Evolutionary conservation across 2,113 vertebrate species (phyloP).

Genomic region (Pristiophorus japonicus): DNA sequence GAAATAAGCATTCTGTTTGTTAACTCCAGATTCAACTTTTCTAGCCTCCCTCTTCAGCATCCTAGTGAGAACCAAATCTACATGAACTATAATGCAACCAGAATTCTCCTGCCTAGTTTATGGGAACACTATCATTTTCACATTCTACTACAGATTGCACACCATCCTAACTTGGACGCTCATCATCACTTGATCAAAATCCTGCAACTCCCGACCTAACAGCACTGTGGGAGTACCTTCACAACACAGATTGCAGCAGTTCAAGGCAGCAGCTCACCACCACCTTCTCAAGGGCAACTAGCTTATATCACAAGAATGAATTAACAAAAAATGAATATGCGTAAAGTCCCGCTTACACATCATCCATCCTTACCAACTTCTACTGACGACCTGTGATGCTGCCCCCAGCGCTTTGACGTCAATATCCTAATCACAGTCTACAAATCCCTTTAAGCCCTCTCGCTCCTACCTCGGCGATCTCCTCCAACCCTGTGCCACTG

Average conservation of each 20-base stretch:
- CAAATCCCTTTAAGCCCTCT: neutral
- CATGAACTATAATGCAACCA: neutral
- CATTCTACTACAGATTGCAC: neutral
- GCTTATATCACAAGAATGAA: neutral
- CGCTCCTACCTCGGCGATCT: too few species aligned
- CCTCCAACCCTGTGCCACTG: neutral
- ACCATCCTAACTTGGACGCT: neutral
- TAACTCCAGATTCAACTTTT: neutral
- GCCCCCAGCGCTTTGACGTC: neutral
- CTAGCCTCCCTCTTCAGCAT: neutral
- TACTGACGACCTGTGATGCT: neutral
- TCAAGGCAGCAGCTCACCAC: neutral
- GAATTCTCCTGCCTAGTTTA: neutral
- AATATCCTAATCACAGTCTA: neutral
- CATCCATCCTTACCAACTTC: neutral
- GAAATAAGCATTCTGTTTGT: neutral
- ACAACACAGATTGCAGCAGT: neutral
- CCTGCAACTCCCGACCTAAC: neutral
- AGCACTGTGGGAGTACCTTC: neutral
- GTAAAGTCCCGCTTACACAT: neutral
- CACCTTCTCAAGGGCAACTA: neutral
- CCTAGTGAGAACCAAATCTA: neutral
- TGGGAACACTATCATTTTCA: neutral
- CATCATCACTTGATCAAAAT: neutral
- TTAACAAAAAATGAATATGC: neutral